phyloP scores from a whole-genome alignment of 2,113 vertebrate species.

The Raja brachyura region DNA sequence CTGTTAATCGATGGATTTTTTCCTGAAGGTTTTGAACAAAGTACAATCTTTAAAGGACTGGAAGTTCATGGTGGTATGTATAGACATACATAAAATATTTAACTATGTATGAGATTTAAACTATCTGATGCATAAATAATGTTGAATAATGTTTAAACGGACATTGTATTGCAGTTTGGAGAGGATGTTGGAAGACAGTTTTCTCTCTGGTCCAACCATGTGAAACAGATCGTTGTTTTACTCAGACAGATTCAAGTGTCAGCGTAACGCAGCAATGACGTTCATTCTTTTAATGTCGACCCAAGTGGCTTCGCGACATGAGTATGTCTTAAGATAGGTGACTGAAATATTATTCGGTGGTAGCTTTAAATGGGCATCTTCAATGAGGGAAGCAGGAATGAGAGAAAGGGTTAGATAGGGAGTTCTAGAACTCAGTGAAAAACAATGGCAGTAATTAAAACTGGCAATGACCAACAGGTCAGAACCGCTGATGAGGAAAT shows the following conservation, averaged over 20 bases:
- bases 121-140: not conserved
- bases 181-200: not conserved
- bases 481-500: no score
- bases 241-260: not conserved
- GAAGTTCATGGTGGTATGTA: not conserved
- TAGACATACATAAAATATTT: not conserved
- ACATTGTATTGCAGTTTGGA: not conserved
- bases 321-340: no score
- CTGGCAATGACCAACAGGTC: not conserved
- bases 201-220: not conserved
- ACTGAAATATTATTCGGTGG: not conserved
- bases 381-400: not conserved
- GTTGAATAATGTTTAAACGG: conserved; percentile 29
- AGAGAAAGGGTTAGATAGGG: not conserved
- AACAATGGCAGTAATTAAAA: not conserved
- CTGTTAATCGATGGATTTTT: not conserved
- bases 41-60: not conserved
- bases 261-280: not conserved
- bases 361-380: not conserved
- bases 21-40: conserved; percentile 24
- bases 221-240: not conserved
- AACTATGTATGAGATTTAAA: not conserved
- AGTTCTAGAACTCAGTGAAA: not conserved
- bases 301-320: not conserved
- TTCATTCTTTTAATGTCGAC: not conserved